Evolutionary conservation across 2,113 vertebrate species (phyloP), one percentile per base, ranked within the genome.

Genomic region (Numida meleagris): DNA sequence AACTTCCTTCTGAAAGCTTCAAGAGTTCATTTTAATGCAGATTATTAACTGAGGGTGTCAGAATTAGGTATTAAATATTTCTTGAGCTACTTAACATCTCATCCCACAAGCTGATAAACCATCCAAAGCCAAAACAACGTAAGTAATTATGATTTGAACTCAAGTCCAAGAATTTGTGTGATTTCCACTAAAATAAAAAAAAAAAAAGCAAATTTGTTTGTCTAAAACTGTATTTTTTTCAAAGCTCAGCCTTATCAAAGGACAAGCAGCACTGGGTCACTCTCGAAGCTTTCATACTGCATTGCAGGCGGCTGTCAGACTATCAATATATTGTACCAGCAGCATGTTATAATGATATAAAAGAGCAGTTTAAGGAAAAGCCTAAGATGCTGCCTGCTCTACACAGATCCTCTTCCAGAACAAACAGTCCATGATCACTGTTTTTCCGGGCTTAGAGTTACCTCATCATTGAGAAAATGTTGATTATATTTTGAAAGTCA

Each of bases 401-500:
- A 34, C 3, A 8, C 15, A 89, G 70, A 73, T 2, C 3, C 42
- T 76, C 31, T 36, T 90, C 9, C 62, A 72, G 31, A 77, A 80
- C 33, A 67, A 80, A 75, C 58, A 71, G 42, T 14, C 23, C 38
- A 10, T 42, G 36, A 57, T 13, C 63, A 51, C 0, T 68, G 81
- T 80, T 74, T 51, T 79, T 40, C 29, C 33, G 45, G 24, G 40
- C 70, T 94, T 43, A 21, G 58, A 24, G 21, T 68, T 78, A 61
- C 18, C 36, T 86, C 62, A 50, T 91, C 90, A 90, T 91, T 12
- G 57, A 80, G 48, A 88, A 93, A 82, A 93, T 27, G 65, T 71
- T 16, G 20, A 58, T n/a, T 92, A 96, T 93, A 96, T 93, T 21
- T 93, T 42, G 33, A 43, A 82, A 93, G 86, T 62, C 89, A 88